Base-by-base conservation (phyloP, 23 tunicate genomes). In the Trididemnum miniatum region DNA sequence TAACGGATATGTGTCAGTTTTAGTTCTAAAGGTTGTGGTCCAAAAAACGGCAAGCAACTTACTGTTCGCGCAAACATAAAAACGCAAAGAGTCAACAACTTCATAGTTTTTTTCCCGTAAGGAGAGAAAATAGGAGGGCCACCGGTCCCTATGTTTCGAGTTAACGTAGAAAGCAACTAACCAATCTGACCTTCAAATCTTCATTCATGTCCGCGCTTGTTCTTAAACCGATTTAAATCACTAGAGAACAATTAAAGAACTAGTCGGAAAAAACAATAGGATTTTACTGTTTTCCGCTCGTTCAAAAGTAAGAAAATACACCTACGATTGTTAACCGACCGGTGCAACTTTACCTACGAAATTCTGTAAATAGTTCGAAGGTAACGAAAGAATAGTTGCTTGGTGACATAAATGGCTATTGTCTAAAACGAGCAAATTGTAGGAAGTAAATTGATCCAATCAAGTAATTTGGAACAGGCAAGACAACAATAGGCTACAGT, bases 391-490 rank as follows among this genome's bases (percentile, higher is more conserved):
- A 67, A 67, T 33, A 67, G 75, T 67, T 67, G 75, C 75, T 33
- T 31, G 75, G 75, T 33, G 75, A 67, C 25, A 67, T 67, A 31
- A 5, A 3, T 2, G 25, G 75, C 75, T 4, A 31, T 67, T 31
- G 37, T 67, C 7, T 22, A 22, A 5, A 7, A n/a, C 38, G 32
- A 67, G 75, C 32, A 67, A 67, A 38, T 33, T 67, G 75, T 31
- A 7, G 38, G 75, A 67, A 67, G 75, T 67, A 67, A 67, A 38
- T 33, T 67, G 75, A 67, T 67, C 54, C 15, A 7, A 15, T 44
- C 54, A 44, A 44, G 54, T 44, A 44, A 44, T 44, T 44, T 44
- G 9, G 15, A 44, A n/a, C n/a, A n/a, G n/a, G n/a, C 54, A 44
- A 44, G 15, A 44, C 54, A 44, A 44, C 54, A 44, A 44, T 7